These are phyloP conservation scores for Channa striata DNA, from an alignment of 2,797 vertebrate genomes.

Conservation along the genomic window DNA sequence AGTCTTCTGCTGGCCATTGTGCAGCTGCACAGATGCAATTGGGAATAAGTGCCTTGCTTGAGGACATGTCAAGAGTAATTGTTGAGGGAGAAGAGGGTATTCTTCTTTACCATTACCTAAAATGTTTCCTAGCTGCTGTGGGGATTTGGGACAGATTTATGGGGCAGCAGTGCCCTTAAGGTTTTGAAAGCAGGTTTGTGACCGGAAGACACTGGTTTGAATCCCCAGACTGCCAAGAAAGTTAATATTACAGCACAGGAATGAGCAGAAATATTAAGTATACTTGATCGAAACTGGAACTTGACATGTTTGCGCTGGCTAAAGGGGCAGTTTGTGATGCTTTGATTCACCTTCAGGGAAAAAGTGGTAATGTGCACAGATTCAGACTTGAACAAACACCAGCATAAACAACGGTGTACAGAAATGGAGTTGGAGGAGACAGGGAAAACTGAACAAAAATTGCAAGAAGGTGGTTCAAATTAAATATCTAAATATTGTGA, in stretches of 20 bases:
- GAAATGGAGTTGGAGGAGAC: not conserved
- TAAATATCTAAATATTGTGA: not conserved
- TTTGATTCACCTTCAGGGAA: conserved; percentile 2
- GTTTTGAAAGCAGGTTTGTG: conserved; percentile 48
- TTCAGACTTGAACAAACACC: not conserved
- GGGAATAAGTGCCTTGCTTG: conserved; percentile 34
- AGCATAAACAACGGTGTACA: not conserved
- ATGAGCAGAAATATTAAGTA: conserved; percentile 18
- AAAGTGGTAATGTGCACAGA: not conserved
- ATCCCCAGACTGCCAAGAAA: conserved; percentile 10
- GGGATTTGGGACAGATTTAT: conserved; percentile 57
- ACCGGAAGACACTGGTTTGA: conserved; percentile 31
- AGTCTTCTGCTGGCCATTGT: conserved; percentile 20
- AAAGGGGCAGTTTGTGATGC: conserved; percentile 5
- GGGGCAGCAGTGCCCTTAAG: conserved; percentile 29
- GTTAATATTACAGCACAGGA: conserved; percentile 8
- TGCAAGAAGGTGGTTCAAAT: not conserved
- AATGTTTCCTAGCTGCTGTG: conserved; percentile 41
- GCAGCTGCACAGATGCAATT: conserved; percentile 27
- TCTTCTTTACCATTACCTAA: conserved; percentile 45
- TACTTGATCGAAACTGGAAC: not conserved
- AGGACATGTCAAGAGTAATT: conserved; percentile 52
- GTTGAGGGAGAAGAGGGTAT: conserved; percentile 42
- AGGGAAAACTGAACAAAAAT: not conserved
- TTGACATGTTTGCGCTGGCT: conserved; percentile 3